Conservation (phyloP, 2,888 invertebrate species). For the Cyaniris semiargus region DNA sequence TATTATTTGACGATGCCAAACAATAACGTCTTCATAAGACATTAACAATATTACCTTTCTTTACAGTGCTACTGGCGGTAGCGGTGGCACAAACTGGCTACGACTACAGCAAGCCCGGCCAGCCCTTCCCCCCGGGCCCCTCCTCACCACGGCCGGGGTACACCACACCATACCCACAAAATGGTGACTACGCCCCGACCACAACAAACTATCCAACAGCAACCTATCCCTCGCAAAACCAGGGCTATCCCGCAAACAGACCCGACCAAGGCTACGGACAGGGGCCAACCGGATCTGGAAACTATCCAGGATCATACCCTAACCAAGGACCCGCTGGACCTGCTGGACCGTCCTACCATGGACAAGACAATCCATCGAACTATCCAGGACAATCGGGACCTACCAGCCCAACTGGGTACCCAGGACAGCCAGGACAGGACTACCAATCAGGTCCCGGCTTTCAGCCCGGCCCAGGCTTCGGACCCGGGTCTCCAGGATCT, state of each 20-base stretch:
- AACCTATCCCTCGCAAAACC: constrained; percentile 35
- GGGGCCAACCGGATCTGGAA: constrained; percentile 46
- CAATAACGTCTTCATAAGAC: too few relatives aligned
- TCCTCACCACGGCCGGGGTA: constrained; percentile 55
- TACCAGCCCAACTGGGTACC: constrained; percentile 43
- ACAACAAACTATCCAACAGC: constrained; percentile 59
- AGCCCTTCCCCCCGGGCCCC: constrained; percentile 74
- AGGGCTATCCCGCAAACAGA: constrained; percentile 44
- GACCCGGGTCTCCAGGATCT: constrained; percentile 49
- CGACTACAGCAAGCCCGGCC: constrained; percentile 85
- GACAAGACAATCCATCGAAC: constrained; percentile 41
- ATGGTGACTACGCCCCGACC: constrained; percentile 49
- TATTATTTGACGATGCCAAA: too few relatives aligned
- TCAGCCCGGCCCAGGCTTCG: constrained; percentile 47
- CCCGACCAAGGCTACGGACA: constrained; percentile 43
- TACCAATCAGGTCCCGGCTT: constrained; percentile 43
- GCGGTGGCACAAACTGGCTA: constrained; percentile 84
- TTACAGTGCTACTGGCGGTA: constrained; percentile 66
- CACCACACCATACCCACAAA: constrained; percentile 54
- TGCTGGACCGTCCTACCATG: constrained; percentile 42
- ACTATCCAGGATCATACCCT: constrained; percentile 48
- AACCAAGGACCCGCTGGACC: constrained; percentile 34
- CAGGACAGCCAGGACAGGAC: constrained; percentile 47
- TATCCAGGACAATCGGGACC: constrained; percentile 43
- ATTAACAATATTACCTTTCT: constrained; percentile 39